phyloP scores from a whole-genome alignment of 1,140 invertebrate genomes.

The Drosophila arawakana region DNA sequence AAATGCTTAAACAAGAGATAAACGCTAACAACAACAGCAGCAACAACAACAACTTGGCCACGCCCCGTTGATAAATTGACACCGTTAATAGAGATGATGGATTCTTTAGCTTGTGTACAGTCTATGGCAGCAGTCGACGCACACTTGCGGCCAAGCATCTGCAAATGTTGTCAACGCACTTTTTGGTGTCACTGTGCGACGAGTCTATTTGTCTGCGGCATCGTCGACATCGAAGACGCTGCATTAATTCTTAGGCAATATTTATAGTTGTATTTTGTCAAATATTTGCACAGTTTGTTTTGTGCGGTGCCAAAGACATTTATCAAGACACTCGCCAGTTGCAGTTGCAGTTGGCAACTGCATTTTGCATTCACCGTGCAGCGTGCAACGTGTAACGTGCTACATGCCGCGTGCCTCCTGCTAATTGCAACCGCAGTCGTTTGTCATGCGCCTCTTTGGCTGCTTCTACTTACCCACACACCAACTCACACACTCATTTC shows the following conservation, averaged over 20 bases:
- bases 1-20: conserved; percentile 74
- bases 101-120: conserved; percentile 46
- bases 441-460: conserved; percentile 70
- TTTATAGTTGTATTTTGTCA: conserved; percentile 84
- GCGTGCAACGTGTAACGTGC: conserved; percentile 42
- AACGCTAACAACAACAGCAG: conserved; percentile 44
- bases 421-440: conserved; percentile 73
- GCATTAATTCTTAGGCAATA: conserved; percentile 82
- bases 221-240: conserved; percentile 33
- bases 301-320: conserved; percentile 76
- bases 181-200: conserved; percentile 74
- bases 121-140: conserved; percentile 1
- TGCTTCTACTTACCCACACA: conserved; percentile 17
- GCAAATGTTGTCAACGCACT: conserved; percentile 62
- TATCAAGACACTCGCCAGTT: conserved; percentile 65
- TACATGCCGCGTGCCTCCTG: conserved; percentile 40
- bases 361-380: conserved; percentile 28
- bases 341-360: conserved; percentile 18
- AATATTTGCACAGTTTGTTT: conserved; percentile 83
- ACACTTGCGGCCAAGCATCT: conserved; percentile 15
- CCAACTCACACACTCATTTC: conserved; percentile 9
- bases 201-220: conserved; percentile 67
- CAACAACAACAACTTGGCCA: conserved; percentile 46
- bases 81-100: conserved; percentile 58
- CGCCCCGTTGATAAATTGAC: conserved; percentile 57